phyloP scores from a whole-genome alignment of 2,113 vertebrate species.

The Pomatorhinus ruficollis region DNA sequence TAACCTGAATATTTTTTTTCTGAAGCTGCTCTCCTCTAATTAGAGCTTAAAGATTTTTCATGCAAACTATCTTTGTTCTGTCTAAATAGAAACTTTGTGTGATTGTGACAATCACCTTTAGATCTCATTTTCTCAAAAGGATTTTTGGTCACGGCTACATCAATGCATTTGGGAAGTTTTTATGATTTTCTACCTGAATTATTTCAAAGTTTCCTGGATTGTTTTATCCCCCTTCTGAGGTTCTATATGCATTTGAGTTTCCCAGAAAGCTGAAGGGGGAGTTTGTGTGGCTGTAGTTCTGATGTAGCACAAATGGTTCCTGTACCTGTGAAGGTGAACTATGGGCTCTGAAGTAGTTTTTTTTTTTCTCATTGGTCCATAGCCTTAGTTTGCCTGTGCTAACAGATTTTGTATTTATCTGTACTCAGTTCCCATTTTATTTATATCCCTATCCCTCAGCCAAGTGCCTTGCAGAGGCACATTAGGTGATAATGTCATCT shows the following conservation, averaged over 20 bases:
- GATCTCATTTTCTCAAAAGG: neutral
- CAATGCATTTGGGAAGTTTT: neutral
- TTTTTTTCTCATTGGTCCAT: neutral
- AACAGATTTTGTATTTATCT: neutral
- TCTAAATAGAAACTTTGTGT: neutral
- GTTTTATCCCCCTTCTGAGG: neutral
- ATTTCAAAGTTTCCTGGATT: neutral
- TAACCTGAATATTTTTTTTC: neutral
- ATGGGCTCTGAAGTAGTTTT: neutral
- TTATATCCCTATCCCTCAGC: neutral
- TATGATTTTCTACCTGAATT: neutral
- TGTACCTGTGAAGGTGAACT: neutral
- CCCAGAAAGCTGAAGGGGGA: neutral
- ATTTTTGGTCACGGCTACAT: neutral
- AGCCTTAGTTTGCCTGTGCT: neutral
- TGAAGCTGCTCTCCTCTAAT: neutral
- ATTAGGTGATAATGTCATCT: neutral
- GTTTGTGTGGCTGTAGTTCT: neutral
- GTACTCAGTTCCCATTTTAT: neutral
- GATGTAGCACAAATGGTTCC: neutral
- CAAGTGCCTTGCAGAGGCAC: neutral
- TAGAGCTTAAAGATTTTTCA: neutral
- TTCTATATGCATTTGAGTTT: neutral
- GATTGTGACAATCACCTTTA: neutral
- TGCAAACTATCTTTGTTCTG: neutral